Evolutionary conservation across 35 echinoderm and acorn worm genomes (phyloP).

Genomic region (Lytechinus variegatus): DNA sequence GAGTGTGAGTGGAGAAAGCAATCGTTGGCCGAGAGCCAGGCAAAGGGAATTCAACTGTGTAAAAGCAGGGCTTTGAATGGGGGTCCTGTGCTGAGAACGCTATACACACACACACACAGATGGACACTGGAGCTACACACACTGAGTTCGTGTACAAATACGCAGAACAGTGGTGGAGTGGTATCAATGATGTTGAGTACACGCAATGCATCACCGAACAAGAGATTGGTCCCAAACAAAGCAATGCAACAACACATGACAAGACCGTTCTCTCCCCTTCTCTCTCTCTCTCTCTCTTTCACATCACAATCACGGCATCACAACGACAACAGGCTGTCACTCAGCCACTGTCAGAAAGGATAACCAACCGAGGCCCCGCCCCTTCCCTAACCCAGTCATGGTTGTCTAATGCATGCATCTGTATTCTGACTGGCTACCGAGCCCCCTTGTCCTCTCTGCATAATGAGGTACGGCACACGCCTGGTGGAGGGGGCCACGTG

Average conservation of each 20-base stretch:
- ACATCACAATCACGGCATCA: slow-evolving; percentile 45
- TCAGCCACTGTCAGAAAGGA: slow-evolving; percentile 43
- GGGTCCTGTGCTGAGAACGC: neutral
- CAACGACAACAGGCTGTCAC: slow-evolving; percentile 50
- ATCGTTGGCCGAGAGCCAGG: slow-evolving; percentile 39
- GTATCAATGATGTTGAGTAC: slow-evolving; percentile 14
- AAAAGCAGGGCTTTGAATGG: slow-evolving; percentile 53
- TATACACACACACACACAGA: slow-evolving; percentile 37
- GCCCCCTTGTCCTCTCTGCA: slow-evolving; percentile 26
- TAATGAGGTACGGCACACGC: slow-evolving; percentile 47
- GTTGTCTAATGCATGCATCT: slow-evolving; percentile 54
- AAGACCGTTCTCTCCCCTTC: neutral
- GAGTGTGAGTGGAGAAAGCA: neutral
- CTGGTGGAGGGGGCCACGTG: slow-evolving; percentile 34
- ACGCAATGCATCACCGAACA: slow-evolving; percentile 44
- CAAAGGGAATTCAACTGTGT: slow-evolving; percentile 36
- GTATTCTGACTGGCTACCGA: slow-evolving; percentile 31
- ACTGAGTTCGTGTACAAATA: neutral
- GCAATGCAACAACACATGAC: slow-evolving; percentile 41
- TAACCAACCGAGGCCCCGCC: slow-evolving; percentile 12
- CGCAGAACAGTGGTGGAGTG: slow-evolving; percentile 25
- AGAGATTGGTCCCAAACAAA: slow-evolving; percentile 45
- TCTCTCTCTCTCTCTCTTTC: slow-evolving; percentile 7
- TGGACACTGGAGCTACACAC: neutral
- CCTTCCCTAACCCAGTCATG: slow-evolving; percentile 36